Evolutionary conservation across 2,888 invertebrate species (phyloP).

Genomic region (Philonicus albiceps): DNA sequence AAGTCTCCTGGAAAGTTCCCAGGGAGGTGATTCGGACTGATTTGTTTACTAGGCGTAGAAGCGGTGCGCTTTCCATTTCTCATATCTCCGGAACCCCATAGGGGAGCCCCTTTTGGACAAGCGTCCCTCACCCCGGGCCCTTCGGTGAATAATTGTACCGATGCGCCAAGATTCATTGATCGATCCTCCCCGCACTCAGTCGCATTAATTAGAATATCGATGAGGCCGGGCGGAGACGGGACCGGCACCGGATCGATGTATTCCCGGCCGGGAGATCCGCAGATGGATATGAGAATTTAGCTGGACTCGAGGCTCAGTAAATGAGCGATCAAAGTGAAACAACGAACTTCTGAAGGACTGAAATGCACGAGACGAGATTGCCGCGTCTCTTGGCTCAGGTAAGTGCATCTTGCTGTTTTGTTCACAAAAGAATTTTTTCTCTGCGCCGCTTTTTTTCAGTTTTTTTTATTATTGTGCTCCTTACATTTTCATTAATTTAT

Average conservation of each 20-base stretch:
- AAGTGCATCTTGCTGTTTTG: slow-evolving; percentile 33
- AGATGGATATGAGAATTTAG: slow-evolving; percentile 38
- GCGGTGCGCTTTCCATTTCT: not conserved
- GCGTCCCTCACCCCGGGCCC: not conserved
- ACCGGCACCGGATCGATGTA: not conserved
- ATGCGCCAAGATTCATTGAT: slow-evolving; percentile 22
- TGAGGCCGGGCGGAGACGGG: not conserved
- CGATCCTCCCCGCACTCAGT: slow-evolving; percentile 22
- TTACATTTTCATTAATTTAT: slow-evolving; percentile 45
- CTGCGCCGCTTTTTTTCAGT: not conserved
- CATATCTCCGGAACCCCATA: not conserved
- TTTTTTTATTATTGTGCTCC: not conserved
- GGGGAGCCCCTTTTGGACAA: not conserved
- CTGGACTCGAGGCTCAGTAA: not conserved
- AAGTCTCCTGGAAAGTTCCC: slow-evolving; percentile 18
- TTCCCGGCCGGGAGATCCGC: slow-evolving; percentile 9
- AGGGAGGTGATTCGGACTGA: slow-evolving; percentile 13
- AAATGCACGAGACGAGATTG: not conserved
- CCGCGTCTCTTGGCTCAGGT: not conserved
- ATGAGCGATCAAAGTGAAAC: slow-evolving; percentile 41
- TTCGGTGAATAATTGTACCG: slow-evolving; percentile 8
- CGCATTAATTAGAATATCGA: slow-evolving; percentile 41
- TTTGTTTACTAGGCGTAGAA: slow-evolving; percentile 11
- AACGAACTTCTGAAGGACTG: slow-evolving; percentile 27
- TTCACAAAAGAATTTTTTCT: slow-evolving; percentile 18